Percentiles rank a stretch among this genome's conserved stretches.
Conservation (phyloP, 2,888 invertebrate genomes). For the Lasioglossum marginatum region DNA sequence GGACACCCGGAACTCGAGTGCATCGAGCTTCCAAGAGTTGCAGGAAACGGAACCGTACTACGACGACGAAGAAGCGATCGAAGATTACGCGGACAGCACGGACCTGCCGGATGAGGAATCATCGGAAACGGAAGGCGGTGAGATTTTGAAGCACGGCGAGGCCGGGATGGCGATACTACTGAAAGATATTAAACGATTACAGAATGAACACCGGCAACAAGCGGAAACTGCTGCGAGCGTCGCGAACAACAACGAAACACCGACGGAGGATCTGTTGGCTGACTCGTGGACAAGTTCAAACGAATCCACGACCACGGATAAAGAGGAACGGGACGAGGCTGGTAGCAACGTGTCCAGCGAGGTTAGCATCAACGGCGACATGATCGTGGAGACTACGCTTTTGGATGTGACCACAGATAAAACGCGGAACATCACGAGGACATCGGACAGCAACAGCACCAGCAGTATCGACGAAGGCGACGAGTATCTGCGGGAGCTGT, state of each 20-base stretch:
- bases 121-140: conserved; percentile 71
- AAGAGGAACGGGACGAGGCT: conserved; percentile 58
- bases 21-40: conserved; percentile 19
- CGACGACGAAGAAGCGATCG: conserved; percentile 67
- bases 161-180: conserved; percentile 77
- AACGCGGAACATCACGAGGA: conserved; percentile 52
- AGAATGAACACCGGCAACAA: conserved; percentile 32
- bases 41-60: conserved; percentile 65
- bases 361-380: conserved; percentile 76
- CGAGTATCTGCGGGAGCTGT: conserved; percentile 42
- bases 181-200: conserved; percentile 36
- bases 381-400: conserved; percentile 78
- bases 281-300: conserved; percentile 45
- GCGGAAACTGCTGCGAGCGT: conserved; percentile 3
- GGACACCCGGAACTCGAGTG: neutral
- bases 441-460: conserved; percentile 11
- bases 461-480: conserved; percentile 15
- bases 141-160: conserved; percentile 79
- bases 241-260: conserved; percentile 20
- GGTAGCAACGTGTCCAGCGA: conserved; percentile 76
- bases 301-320: conserved; percentile 35
- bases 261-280: conserved; percentile 5
- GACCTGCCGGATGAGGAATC: conserved; percentile 76
- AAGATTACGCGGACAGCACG: conserved; percentile 60
- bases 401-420: conserved; percentile 72